These are phyloP conservation scores for Denticeps clupeoides DNA, from an alignment of 2,797 vertebrate genomes.

Conservation along the genomic window DNA sequence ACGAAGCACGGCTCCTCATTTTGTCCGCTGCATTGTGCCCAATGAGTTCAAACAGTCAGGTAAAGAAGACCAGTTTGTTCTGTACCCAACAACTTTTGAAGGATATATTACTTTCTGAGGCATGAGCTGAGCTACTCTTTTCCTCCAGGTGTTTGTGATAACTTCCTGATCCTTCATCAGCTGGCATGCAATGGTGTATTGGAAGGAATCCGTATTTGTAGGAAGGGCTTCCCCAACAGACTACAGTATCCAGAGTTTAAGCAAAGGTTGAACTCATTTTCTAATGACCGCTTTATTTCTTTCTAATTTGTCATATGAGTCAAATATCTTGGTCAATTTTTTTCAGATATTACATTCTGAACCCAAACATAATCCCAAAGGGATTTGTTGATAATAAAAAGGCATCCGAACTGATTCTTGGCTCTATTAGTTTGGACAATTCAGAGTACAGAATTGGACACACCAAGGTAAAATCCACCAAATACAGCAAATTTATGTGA, in stretches of 20 bases:
- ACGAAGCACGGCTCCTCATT: slow-evolving; percentile 69
- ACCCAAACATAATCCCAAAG: slow-evolving; percentile 54
- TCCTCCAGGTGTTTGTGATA: slow-evolving; percentile 51
- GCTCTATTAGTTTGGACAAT: slow-evolving; percentile 34
- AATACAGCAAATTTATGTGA: not conserved
- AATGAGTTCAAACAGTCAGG: slow-evolving; percentile 75
- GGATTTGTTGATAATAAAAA: slow-evolving; percentile 58
- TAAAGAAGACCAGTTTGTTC: slow-evolving; percentile 18
- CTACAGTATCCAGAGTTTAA: slow-evolving; percentile 63
- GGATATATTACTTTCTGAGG: too few relatives aligned
- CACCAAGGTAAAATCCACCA: slow-evolving; percentile 36
- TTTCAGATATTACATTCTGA: slow-evolving; percentile 57
- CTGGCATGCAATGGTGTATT: slow-evolving; percentile 57
- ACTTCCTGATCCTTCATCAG: slow-evolving; percentile 58
- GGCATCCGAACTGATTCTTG: slow-evolving; percentile 50
- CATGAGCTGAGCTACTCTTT: not conserved
- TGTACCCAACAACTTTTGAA: not conserved
- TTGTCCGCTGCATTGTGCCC: slow-evolving; percentile 73
- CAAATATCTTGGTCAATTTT: too few relatives aligned
- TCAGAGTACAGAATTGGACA: slow-evolving; percentile 54
- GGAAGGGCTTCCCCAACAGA: slow-evolving; percentile 66
- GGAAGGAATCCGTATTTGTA: slow-evolving; percentile 63
- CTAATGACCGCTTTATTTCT: too few relatives aligned
- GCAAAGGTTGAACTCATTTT: too few relatives aligned
- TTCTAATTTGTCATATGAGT: too few relatives aligned